Conservation (phyloP, 2,888 invertebrate species). For the Allacma fusca region DNA sequence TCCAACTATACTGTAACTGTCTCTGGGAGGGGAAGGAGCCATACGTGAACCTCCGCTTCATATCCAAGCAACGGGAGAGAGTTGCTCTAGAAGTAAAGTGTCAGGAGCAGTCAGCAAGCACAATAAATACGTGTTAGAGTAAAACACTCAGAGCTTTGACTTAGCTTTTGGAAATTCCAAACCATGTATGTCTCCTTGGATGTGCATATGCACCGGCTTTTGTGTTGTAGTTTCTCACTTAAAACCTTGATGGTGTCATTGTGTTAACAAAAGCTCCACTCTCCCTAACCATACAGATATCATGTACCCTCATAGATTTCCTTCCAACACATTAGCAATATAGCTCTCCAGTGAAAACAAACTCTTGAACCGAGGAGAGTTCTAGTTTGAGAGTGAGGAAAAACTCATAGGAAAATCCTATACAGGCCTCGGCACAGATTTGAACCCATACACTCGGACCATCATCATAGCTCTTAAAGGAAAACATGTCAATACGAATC, state of each 20-base stretch:
- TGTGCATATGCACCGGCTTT: neutral
- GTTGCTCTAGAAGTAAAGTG: too few relatives aligned
- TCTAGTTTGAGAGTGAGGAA: too few relatives aligned
- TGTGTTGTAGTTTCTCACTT: neutral
- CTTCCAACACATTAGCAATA: constrained; percentile 1
- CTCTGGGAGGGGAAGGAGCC: too few relatives aligned
- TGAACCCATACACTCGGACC: too few relatives aligned
- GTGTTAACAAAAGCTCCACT: constrained; percentile 8
- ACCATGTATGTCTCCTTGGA: too few relatives aligned
- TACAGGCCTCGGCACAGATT: too few relatives aligned
- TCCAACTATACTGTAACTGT: neutral
- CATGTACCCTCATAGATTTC: neutral
- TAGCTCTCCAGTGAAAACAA: neutral
- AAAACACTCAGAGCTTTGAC: neutral
- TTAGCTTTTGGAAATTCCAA: constrained; percentile 16
- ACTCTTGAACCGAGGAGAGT: neutral
- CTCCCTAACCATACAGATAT: neutral
- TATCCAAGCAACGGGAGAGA: too few relatives aligned
- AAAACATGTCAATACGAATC: constrained; percentile 4
- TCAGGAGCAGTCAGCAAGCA: neutral
- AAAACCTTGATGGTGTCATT: constrained; percentile 2
- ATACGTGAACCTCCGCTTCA: too few relatives aligned
- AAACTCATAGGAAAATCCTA: too few relatives aligned
- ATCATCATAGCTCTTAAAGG: too few relatives aligned
- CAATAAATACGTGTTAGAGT: neutral